Percentiles rank a stretch among this genome's conserved stretches.
phyloP scores from a whole-genome alignment of 2,888 invertebrate species.

The Prostheceraeus crozeri region DNA sequence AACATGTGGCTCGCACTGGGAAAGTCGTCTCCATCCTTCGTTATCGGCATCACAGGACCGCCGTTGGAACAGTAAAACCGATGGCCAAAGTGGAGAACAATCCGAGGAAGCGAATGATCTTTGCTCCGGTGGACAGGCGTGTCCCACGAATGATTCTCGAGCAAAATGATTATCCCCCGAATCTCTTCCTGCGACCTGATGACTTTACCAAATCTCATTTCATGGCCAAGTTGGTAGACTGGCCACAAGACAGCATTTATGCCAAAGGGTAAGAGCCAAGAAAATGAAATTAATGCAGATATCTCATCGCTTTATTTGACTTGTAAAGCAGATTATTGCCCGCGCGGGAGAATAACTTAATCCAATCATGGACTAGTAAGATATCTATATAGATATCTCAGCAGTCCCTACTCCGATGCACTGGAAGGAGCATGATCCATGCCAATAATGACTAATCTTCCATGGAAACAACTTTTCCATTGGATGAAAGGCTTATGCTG shows the following conservation, averaged over 20 bases:
- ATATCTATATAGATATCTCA: too few species aligned
- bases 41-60: constrained; percentile 66
- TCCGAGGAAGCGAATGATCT: constrained; percentile 65
- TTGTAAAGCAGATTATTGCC: too few species aligned
- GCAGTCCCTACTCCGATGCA: too few species aligned
- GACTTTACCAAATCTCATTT: constrained; percentile 63
- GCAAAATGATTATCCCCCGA: constrained; percentile 62
- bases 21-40: constrained; percentile 70
- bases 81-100: constrained; percentile 63
- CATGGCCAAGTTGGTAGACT: constrained; percentile 66
- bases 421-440: too few species aligned
- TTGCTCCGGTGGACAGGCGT: constrained; percentile 71
- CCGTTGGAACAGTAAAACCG: constrained; percentile 69
- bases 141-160: constrained; percentile 71
- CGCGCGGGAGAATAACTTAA: too few species aligned
- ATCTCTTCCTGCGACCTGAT: constrained; percentile 60
- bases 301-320: too few species aligned
- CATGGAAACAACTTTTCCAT: too few species aligned
- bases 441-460: too few species aligned
- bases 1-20: constrained; percentile 33
- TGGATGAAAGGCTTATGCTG: too few species aligned
- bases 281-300: too few species aligned
- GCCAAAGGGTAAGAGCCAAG: constrained; percentile 58
- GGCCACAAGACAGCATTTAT: constrained; percentile 63
- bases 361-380: too few species aligned